Conservation (phyloP, 1,140 invertebrate species). For the Phymorhynchus buccinoides region DNA sequence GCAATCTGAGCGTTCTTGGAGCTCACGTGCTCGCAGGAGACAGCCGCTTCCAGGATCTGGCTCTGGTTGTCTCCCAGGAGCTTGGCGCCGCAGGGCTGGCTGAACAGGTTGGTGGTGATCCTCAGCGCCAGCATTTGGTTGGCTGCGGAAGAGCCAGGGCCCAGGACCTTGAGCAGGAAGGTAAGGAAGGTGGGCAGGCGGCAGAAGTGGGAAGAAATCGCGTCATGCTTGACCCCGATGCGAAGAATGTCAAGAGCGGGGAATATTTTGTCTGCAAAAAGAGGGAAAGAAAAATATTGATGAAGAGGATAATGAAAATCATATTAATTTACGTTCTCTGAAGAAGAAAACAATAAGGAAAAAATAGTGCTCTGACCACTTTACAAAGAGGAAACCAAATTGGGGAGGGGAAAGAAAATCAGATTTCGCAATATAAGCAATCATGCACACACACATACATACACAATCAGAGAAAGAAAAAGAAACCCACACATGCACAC, state of each 20-base stretch:
- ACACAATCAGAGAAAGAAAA: no score
- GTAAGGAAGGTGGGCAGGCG: constrained; percentile 56
- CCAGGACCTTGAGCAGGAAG: constrained; percentile 56
- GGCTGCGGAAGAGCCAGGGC: constrained; percentile 73
- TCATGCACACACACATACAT: neutral
- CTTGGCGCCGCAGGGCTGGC: constrained; percentile 56
- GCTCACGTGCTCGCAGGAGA: constrained; percentile 46
- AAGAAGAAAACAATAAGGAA: no score
- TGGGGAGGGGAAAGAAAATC: neutral
- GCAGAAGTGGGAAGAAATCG: constrained; percentile 78
- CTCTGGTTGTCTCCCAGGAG: constrained; percentile 52
- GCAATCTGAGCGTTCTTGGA: constrained; percentile 80
- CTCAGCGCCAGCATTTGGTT: constrained; percentile 87
- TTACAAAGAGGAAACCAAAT: neutral
- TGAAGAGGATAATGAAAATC: neutral
- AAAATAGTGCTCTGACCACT: no score
- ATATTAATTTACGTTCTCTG: no score
- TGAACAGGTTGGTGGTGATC: constrained; percentile 84
- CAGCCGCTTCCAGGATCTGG: constrained; percentile 45
- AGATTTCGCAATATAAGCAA: neutral
- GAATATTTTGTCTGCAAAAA: constrained; percentile 83
- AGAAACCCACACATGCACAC: no score
- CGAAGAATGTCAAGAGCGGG: constrained; percentile 89
- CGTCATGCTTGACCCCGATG: constrained; percentile 81
- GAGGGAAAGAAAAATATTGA: constrained; percentile 17